phyloP scores from a whole-genome alignment of 2,888 invertebrate species.

The Liopterus haemorrhoidalis region DNA sequence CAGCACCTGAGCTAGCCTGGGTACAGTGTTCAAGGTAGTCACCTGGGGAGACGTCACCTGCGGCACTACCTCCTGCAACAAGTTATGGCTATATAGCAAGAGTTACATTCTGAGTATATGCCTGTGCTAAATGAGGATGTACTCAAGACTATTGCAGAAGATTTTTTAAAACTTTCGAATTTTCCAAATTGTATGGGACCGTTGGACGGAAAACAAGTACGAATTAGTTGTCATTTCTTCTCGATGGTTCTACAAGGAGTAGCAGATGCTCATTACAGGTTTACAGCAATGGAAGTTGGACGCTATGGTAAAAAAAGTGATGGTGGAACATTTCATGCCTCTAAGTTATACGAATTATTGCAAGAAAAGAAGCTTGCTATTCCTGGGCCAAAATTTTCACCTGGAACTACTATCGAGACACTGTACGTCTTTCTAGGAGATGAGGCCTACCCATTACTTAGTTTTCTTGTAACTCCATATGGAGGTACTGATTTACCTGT shows the following conservation, averaged over 20 bases:
- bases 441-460: slow-evolving; percentile 2
- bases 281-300: slow-evolving; percentile 13
- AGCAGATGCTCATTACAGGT: not conserved
- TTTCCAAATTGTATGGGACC: too few species aligned
- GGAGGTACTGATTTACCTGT: too few species aligned
- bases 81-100: too few species aligned
- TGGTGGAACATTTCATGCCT: slow-evolving; percentile 19
- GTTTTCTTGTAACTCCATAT: not conserved
- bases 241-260: not conserved
- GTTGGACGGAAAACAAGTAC: too few species aligned
- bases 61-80: too few species aligned
- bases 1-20: too few species aligned
- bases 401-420: slow-evolving; percentile 11
- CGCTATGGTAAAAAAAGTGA: slow-evolving; percentile 23
- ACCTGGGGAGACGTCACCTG: too few species aligned
- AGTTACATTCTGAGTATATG: too few species aligned
- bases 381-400: slow-evolving; percentile 12
- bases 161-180: too few species aligned
- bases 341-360: slow-evolving; percentile 10
- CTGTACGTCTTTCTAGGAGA: slow-evolving; percentile 2
- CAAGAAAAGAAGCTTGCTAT: slow-evolving; percentile 7
- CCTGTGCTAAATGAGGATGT: too few species aligned
- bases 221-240: not conserved
- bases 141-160: too few species aligned
- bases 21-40: too few species aligned